Conservation (phyloP, 2,888 invertebrate species). For the Zootermopsis nevadensis region DNA sequence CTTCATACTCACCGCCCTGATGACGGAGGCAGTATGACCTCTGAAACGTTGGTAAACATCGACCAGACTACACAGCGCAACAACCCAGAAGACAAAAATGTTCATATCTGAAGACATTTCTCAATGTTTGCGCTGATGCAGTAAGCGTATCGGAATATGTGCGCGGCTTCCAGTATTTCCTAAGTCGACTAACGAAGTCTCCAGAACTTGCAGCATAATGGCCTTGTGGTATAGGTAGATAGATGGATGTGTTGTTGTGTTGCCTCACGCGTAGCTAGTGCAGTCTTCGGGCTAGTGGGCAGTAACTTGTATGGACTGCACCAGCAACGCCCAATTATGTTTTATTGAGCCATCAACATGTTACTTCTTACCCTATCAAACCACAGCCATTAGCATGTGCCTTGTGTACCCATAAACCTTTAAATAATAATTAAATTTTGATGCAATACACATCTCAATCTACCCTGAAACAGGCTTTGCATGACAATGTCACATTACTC, state of each 20-base stretch:
- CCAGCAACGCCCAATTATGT: slow-evolving; percentile 50
- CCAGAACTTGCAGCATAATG: too few species aligned
- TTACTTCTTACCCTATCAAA: slow-evolving; percentile 29
- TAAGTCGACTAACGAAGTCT: too few species aligned
- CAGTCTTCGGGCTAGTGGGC: slow-evolving; percentile 17
- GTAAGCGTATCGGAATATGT: too few species aligned
- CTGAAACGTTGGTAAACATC: too few species aligned
- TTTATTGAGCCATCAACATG: slow-evolving; percentile 50
- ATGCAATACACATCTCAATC: slow-evolving; percentile 49
- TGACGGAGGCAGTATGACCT: too few species aligned
- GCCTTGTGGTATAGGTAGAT: too few species aligned
- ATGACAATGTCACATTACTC: slow-evolving; percentile 51
- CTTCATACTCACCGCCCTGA: too few species aligned
- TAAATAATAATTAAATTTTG: slow-evolving; percentile 52
- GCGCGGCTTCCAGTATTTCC: too few species aligned
- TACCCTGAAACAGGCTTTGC: slow-evolving; percentile 43
- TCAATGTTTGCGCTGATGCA: too few species aligned
- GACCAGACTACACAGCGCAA: too few species aligned
- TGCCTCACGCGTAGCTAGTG: not conserved
- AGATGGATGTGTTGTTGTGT: not conserved
- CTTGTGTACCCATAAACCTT: slow-evolving; percentile 47
- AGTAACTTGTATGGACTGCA: slow-evolving; percentile 36
- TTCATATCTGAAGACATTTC: too few species aligned
- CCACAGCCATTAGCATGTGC: slow-evolving; percentile 46
- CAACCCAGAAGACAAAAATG: too few species aligned